phyloP scores from a whole-genome alignment of 2,113 vertebrate species.

The Vulpes ferrilata region DNA sequence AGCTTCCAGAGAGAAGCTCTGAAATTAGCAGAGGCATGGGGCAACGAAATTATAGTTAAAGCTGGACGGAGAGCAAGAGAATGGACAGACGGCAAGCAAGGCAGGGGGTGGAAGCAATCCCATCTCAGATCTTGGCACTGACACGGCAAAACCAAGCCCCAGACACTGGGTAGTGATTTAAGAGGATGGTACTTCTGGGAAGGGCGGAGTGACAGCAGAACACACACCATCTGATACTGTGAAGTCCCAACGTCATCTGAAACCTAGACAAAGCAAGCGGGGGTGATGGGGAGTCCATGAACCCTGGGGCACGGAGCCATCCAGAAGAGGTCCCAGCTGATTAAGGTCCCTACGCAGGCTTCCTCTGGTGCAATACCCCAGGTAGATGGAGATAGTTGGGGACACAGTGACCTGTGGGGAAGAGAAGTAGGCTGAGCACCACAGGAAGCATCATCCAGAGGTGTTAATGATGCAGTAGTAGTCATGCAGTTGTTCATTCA shows the following conservation, averaged over 20 bases:
- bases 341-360: neutral
- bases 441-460: neutral
- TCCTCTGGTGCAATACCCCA: neutral
- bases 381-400: neutral
- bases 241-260: neutral
- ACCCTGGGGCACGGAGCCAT: neutral
- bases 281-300: fast-evolving
- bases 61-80: neutral
- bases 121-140: too few species aligned
- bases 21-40: neutral
- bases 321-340: neutral
- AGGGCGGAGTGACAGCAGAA: too few species aligned
- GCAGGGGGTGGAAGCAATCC: neutral
- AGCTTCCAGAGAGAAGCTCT: neutral
- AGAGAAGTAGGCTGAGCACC: neutral
- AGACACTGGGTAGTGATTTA: neutral
- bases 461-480: fast-evolving
- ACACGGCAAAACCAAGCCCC: neutral
- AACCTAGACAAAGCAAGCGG: neutral
- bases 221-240: fast-evolving
- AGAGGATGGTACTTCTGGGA: neutral
- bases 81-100: neutral
- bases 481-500: neutral
- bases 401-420: neutral
- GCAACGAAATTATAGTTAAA: neutral